Evolutionary conservation across 2,113 vertebrate genomes (phyloP).

Genomic region (Gallinago undulata): DNA sequence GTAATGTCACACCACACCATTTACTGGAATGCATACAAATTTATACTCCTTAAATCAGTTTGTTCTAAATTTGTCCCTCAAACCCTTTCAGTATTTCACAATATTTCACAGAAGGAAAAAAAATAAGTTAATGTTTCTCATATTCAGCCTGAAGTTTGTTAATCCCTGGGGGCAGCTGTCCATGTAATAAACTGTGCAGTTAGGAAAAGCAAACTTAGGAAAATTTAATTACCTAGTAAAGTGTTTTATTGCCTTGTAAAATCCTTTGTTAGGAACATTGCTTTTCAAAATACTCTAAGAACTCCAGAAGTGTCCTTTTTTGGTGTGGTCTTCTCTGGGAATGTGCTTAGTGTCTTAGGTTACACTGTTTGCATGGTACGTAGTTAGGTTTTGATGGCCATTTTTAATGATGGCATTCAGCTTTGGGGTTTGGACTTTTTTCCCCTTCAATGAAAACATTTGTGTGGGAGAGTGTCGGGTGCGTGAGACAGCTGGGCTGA

Average conservation of each 20-base stretch:
- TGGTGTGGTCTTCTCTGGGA: background rate
- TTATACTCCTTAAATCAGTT: background rate
- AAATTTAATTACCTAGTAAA: slow-evolving; percentile 26
- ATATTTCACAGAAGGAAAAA: background rate
- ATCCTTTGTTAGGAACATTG: background rate
- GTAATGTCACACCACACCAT: background rate
- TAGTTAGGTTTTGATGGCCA: background rate
- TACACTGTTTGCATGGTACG: background rate
- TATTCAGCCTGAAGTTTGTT: background rate
- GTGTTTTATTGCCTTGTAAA: slow-evolving; percentile 39
- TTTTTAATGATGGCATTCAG: slow-evolving; percentile 20
- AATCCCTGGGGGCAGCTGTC: background rate
- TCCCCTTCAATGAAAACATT: slow-evolving; percentile 34
- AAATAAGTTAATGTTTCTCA: background rate
- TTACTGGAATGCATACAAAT: background rate
- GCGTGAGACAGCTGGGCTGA: slow-evolving; percentile 48
- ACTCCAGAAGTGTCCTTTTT: background rate
- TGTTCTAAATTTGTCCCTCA: slow-evolving; percentile 3
- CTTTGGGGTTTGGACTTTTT: background rate
- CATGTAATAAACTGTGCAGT: background rate
- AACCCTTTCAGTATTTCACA: background rate
- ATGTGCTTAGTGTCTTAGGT: background rate
- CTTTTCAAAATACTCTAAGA: background rate
- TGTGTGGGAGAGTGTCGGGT: slow-evolving; percentile 33
- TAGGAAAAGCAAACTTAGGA: background rate